Percentiles rank a stretch among this genome's conserved stretches.
phyloP scores from a whole-genome alignment of 2,888 invertebrate genomes.

The Cantharis lateralis region DNA sequence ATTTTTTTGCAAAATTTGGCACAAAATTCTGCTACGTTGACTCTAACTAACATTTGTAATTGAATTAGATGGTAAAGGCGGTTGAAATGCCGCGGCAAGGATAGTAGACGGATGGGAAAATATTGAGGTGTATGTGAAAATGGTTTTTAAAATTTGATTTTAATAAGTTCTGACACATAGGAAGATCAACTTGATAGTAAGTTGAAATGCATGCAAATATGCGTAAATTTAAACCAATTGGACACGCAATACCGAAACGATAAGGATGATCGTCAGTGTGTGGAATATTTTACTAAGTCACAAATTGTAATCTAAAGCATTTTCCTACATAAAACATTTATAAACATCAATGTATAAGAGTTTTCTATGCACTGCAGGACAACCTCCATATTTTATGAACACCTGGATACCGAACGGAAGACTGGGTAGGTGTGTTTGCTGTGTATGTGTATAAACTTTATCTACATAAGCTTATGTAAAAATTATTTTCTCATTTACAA shows the following conservation, averaged over 20 bases:
- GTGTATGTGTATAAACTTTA: background rate
- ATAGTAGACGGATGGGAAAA: no score
- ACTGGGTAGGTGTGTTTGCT: constrained; percentile 12
- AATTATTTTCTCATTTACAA: constrained; percentile 16
- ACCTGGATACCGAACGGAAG: constrained; percentile 26
- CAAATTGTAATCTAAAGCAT: constrained; percentile 27
- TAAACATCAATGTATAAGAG: constrained; percentile 27
- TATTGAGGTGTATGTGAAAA: no score
- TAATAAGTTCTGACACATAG: background rate
- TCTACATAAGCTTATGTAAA: constrained; percentile 8
- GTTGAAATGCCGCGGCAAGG: background rate
- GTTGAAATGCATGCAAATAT: background rate
- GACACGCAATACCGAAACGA: constrained; percentile 6
- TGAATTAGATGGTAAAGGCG: no score
- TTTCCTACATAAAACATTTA: constrained; percentile 29
- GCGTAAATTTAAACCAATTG: background rate
- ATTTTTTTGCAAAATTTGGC: background rate
- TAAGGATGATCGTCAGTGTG: constrained; percentile 18
- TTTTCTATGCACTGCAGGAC: constrained; percentile 17
- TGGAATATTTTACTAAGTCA: constrained; percentile 19
- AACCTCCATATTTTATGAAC: constrained; percentile 18
- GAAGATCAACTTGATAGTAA: background rate
- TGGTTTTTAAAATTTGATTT: background rate
- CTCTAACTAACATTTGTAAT: no score
- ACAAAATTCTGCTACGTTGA: no score